phyloP scores from a whole-genome alignment of 2,797 vertebrate species.

The Ibycter americanus region DNA sequence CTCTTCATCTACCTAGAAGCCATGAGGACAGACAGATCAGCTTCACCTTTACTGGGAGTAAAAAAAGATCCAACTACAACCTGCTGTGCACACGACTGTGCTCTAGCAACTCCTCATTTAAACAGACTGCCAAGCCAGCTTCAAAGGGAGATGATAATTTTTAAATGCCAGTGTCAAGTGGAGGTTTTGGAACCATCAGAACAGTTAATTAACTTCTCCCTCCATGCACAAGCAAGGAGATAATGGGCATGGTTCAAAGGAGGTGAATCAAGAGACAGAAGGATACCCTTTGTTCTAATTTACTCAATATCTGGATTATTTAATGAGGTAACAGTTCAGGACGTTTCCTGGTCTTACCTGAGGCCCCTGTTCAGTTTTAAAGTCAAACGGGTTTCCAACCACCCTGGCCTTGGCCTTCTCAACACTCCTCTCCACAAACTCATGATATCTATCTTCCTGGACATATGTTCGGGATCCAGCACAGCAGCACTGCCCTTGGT shows the following conservation, averaged over 20 bases:
- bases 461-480: slow-evolving; percentile 92
- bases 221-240: neutral
- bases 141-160: neutral
- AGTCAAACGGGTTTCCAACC: slow-evolving; percentile 92
- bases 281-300: neutral
- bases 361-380: slow-evolving; percentile 92
- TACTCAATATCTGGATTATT: neutral
- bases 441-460: slow-evolving; percentile 88
- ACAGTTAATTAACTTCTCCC: neutral
- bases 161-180: neutral
- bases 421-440: slow-evolving; percentile 91
- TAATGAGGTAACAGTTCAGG: neutral
- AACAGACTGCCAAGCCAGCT: neutral
- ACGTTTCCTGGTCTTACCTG: slow-evolving; percentile 79
- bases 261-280: neutral
- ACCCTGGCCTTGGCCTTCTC: slow-evolving; percentile 85
- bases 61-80: neutral
- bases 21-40: neutral
- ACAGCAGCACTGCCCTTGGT: slow-evolving; percentile 96
- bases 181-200: neutral
- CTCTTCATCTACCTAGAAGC: slow-evolving; percentile 86
- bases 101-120: neutral
- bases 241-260: neutral
- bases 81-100: neutral
- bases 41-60: neutral